phyloP scores from a whole-genome alignment of 1,140 invertebrate genomes.

The Drosophila saltans region DNA sequence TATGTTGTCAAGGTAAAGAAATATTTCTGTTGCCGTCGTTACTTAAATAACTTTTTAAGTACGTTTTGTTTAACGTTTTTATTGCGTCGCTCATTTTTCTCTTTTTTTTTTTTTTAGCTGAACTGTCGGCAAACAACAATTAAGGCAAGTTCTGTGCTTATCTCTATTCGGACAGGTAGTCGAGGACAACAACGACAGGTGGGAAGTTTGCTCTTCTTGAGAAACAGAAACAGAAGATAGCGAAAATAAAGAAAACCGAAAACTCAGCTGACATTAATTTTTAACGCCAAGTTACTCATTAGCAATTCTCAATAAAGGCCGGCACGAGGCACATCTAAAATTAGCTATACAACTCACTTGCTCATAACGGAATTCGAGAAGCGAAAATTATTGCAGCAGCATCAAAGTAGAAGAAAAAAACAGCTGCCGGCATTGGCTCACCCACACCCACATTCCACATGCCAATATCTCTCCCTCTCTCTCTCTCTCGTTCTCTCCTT shows the following conservation, averaged over 20 bases:
- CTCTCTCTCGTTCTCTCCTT: background rate
- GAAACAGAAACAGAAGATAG: conserved; percentile 15
- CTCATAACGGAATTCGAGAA: conserved; percentile 68
- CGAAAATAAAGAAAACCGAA: conserved; percentile 42
- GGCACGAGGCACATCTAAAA: conserved; percentile 58
- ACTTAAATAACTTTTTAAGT: no score
- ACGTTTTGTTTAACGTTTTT: conserved; percentile 20
- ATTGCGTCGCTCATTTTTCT: conserved; percentile 48
- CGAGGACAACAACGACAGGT: conserved; percentile 1
- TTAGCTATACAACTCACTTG: conserved; percentile 48
- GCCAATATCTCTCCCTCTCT: background rate
- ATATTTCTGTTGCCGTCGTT: no score
- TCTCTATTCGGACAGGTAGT: conserved; percentile 1
- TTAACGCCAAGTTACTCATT: conserved; percentile 38
- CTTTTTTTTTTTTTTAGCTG: conserved; percentile 33
- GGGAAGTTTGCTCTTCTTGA: conserved; percentile 22
- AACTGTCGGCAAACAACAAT: conserved; percentile 51
- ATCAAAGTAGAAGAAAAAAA: conserved; percentile 33
- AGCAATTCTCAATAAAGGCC: conserved; percentile 44
- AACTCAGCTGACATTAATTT: conserved; percentile 68
- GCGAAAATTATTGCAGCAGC: conserved; percentile 48
- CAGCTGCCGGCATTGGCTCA: conserved; percentile 31
- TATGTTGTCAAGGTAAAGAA: no score
- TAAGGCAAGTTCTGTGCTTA: conserved; percentile 20
- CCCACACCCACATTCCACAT: conserved; percentile 23